A percentile compares a stretch with the other conserved stretches of the same genome.
These are phyloP conservation scores for Morbakka virulenta DNA, from an alignment of 30 jellyfish, hydroid and myxozoan genomes.

Conservation along the genomic window DNA sequence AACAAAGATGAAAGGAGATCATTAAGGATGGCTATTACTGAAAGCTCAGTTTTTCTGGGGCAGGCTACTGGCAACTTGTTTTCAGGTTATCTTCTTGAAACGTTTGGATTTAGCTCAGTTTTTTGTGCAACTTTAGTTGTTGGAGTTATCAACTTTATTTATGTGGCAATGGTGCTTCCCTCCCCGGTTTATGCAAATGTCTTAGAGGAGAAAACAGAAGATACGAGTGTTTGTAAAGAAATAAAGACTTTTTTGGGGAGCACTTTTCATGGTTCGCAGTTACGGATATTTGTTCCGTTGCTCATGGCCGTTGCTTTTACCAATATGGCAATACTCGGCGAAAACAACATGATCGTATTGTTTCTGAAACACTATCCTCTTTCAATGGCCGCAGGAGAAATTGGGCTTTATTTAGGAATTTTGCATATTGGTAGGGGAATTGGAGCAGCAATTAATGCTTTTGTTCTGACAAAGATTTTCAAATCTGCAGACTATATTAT, in stretches of 20 bases:
- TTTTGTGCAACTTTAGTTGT: slow-evolving; percentile 8
- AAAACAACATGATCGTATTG: slow-evolving; percentile 22
- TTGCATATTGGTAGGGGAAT: slow-evolving; percentile 39
- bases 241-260: not conserved
- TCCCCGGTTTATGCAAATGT: not conserved
- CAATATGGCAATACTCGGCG: slow-evolving; percentile 56
- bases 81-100: slow-evolving; percentile 29
- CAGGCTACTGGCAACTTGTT: slow-evolving; percentile 39
- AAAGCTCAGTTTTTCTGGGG: slow-evolving; percentile 33
- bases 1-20: slow-evolving; percentile 22
- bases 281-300: not conserved
- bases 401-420: slow-evolving; percentile 20
- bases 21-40: slow-evolving; percentile 37
- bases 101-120: slow-evolving; percentile 25
- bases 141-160: slow-evolving; percentile 15
- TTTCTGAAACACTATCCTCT: slow-evolving; percentile 51
- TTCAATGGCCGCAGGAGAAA: slow-evolving; percentile 28
- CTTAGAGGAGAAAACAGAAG: not conserved
- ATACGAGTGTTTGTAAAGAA: not conserved
- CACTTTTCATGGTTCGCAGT: not conserved
- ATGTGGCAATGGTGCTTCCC: slow-evolving; percentile 41
- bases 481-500: slow-evolving; percentile 20
- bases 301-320: slow-evolving; percentile 34
- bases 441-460: slow-evolving; percentile 34
- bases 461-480: slow-evolving; percentile 9